phyloP scores from a whole-genome alignment of 2,888 invertebrate species.

The Cryptocephalus moraei region DNA sequence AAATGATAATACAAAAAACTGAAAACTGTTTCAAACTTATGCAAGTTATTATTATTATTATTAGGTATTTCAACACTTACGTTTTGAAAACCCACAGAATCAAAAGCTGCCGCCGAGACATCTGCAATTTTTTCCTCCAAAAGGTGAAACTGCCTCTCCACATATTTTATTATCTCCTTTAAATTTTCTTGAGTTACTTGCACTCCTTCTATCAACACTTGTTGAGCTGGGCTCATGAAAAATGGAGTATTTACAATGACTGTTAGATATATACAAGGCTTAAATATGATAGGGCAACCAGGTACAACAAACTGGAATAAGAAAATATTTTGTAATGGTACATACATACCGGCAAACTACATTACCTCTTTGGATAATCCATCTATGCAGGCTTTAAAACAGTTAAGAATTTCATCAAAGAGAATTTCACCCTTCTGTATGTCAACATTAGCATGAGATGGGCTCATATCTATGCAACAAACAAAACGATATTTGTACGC shows the following conservation, averaged over 20 bases:
- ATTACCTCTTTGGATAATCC: constrained; percentile 46
- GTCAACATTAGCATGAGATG: constrained; percentile 62
- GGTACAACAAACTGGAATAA: constrained; percentile 55
- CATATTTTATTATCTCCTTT: constrained; percentile 44
- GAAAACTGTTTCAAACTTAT: no score
- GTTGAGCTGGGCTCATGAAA: constrained; percentile 57
- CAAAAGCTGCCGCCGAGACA: constrained; percentile 44
- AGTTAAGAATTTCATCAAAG: constrained; percentile 49
- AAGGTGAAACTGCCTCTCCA: constrained; percentile 47
- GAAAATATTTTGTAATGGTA: constrained; percentile 2
- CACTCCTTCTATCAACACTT: constrained; percentile 63
- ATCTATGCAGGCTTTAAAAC: constrained; percentile 46
- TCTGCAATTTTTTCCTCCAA: constrained; percentile 52
- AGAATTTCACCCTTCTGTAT: constrained; percentile 50
- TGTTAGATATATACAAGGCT: constrained; percentile 61
- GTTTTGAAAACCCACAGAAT: constrained; percentile 42
- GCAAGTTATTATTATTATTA: no score
- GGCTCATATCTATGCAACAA: constrained; percentile 68
- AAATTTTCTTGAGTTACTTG: constrained; percentile 50
- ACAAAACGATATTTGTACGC: constrained; percentile 61
- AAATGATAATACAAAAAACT: no score
- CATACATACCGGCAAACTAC: not conserved
- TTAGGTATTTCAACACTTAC: constrained; percentile 17
- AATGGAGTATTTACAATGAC: constrained; percentile 70
- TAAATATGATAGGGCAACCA: constrained; percentile 49